These are phyloP conservation scores for Sardina pilchardus DNA, from an alignment of 2,113 vertebrate genomes.

Conservation along the genomic window DNA sequence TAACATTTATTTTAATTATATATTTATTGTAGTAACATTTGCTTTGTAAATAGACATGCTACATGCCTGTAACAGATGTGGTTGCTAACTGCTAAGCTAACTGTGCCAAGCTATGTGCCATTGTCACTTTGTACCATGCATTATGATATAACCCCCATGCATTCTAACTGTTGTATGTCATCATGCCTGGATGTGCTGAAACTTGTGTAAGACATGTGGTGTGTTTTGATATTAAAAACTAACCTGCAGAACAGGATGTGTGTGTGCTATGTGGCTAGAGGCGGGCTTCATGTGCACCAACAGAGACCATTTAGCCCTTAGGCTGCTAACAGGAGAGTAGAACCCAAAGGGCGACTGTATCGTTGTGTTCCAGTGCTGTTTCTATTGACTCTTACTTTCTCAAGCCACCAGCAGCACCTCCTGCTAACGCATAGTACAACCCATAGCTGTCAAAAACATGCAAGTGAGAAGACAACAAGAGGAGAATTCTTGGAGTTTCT, in stretches of 20 bases:
- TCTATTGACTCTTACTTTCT: background rate
- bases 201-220: background rate
- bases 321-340: background rate
- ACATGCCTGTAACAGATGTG: background rate
- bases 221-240: slow-evolving; percentile 15
- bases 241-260: background rate
- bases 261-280: background rate
- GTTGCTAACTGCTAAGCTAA: background rate
- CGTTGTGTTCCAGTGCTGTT: background rate
- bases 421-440: background rate
- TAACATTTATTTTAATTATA: background rate
- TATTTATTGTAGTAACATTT: slow-evolving; percentile 34
- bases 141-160: background rate
- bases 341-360: background rate
- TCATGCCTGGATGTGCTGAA: background rate
- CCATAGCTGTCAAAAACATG: slow-evolving; percentile 18
- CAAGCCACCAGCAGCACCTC: background rate
- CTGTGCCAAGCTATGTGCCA: background rate
- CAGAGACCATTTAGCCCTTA: background rate
- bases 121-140: background rate
- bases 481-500: slow-evolving; percentile 41
- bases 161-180: background rate
- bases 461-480: slow-evolving; percentile 11
- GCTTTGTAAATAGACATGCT: slow-evolving; percentile 6
- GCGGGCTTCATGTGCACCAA: background rate